Conservation (phyloP, 1,140 invertebrate genomes). For the Physella acuta region DNA sequence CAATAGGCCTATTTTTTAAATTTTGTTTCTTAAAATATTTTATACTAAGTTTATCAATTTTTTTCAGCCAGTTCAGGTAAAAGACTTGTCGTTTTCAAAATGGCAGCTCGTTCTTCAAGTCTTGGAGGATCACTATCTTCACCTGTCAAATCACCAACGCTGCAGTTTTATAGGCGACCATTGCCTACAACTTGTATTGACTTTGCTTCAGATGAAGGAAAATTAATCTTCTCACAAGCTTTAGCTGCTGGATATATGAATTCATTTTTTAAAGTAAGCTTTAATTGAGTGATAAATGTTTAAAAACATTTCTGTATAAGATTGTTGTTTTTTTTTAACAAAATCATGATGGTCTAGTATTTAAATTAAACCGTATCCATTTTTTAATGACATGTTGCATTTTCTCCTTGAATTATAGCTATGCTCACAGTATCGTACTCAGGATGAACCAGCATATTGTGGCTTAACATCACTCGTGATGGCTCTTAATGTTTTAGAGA, state of each 20-base stretch:
- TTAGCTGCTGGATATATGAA: slow-evolving; percentile 39
- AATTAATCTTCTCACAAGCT: slow-evolving; percentile 52
- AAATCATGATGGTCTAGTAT: too few species aligned
- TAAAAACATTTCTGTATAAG: neutral
- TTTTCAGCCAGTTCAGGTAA: neutral
- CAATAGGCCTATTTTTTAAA: too few species aligned
- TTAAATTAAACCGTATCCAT: neutral
- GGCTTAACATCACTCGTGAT: slow-evolving; percentile 58
- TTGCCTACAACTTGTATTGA: slow-evolving; percentile 53
- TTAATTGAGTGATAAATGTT: neutral
- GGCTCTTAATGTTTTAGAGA: slow-evolving; percentile 56
- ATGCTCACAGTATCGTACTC: slow-evolving; percentile 57
- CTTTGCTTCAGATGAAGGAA: slow-evolving; percentile 54
- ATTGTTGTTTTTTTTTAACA: too few species aligned
- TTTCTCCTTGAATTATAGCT: slow-evolving; percentile 47
- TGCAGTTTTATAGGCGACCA: slow-evolving; percentile 50
- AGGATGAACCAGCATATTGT: slow-evolving; percentile 60
- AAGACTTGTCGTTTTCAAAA: neutral
- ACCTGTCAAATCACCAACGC: neutral
- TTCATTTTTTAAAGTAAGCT: slow-evolving; percentile 23
- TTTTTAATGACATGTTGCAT: neutral
- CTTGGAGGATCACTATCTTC: neutral
- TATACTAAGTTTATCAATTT: neutral
- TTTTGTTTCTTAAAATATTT: too few species aligned
- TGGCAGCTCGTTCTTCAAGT: neutral